These are phyloP conservation scores for Rhamphomyia laevipes DNA, from an alignment of 2,888 invertebrate genomes.

Conservation along the genomic window DNA sequence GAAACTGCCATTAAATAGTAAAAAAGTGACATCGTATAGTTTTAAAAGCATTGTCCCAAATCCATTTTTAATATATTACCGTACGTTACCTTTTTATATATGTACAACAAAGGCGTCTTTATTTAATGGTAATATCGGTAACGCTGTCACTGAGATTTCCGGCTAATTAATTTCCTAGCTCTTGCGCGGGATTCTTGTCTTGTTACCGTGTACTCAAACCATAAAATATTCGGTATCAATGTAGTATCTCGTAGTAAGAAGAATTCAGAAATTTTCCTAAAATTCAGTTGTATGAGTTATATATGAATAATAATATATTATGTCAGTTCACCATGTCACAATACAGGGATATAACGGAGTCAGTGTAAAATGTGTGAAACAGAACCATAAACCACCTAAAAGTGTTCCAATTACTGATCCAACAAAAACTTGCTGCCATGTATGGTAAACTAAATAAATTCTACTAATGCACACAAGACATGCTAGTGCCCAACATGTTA, in stretches of 20 bases:
- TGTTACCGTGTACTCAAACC: slow-evolving; percentile 87
- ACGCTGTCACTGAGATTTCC: slow-evolving; percentile 72
- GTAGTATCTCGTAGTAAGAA: slow-evolving; percentile 79
- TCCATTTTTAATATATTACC: too few relatives aligned
- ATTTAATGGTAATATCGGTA: not conserved
- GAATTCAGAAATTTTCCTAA: slow-evolving; percentile 74
- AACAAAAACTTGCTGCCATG: slow-evolving; percentile 65
- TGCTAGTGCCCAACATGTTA: slow-evolving; percentile 47
- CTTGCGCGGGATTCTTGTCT: slow-evolving; percentile 71
- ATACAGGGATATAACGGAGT: slow-evolving; percentile 77
- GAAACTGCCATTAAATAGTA: too few relatives aligned
- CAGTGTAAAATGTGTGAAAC: slow-evolving; percentile 62
- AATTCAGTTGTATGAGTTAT: not conserved
- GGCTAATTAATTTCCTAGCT: slow-evolving; percentile 65
- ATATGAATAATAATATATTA: slow-evolving; percentile 9
- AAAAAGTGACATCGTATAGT: too few relatives aligned
- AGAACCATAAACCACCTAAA: slow-evolving; percentile 72
- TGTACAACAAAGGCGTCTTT: too few relatives aligned
- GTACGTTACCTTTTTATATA: too few relatives aligned
- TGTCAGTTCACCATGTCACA: slow-evolving; percentile 76
- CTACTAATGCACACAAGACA: slow-evolving; percentile 54
- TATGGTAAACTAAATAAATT: slow-evolving; percentile 80
- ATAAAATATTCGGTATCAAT: slow-evolving; percentile 79
- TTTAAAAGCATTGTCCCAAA: too few relatives aligned
- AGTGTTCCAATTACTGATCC: slow-evolving; percentile 63